Evolutionary conservation across 2,797 vertebrate species (phyloP).

Genomic region (Bufotes viridis): DNA sequence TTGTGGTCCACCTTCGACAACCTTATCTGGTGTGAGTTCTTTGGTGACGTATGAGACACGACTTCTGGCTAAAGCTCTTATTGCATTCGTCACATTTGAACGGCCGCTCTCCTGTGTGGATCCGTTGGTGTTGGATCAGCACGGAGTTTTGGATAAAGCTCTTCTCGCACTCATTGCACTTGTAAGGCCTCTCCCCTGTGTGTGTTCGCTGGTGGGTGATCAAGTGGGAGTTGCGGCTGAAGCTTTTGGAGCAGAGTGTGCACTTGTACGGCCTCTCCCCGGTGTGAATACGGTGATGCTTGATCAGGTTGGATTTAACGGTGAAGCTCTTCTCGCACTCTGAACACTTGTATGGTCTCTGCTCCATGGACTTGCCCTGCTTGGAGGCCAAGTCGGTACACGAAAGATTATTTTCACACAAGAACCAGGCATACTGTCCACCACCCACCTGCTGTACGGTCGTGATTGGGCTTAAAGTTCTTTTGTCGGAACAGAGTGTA

Average conservation of each 20-base stretch:
- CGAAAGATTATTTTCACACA: slow-evolving; percentile 40
- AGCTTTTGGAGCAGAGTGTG: slow-evolving; percentile 55
- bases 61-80: slow-evolving; percentile 61
- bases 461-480: slow-evolving; percentile 30
- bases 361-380: slow-evolving; percentile 24
- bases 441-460: slow-evolving; percentile 14
- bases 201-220: slow-evolving; percentile 61
- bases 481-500: not conserved
- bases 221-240: slow-evolving; percentile 58
- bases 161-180: slow-evolving; percentile 60
- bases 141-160: slow-evolving; percentile 61
- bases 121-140: slow-evolving; percentile 61
- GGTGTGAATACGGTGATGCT: slow-evolving; percentile 59
- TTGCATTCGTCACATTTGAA: slow-evolving; percentile 59
- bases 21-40: slow-evolving; percentile 58
- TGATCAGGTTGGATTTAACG: slow-evolving; percentile 58
- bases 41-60: slow-evolving; percentile 61
- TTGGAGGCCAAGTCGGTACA: slow-evolving; percentile 2
- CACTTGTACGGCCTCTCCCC: slow-evolving; percentile 59
- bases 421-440: slow-evolving; percentile 48
- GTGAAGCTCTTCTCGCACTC: slow-evolving; percentile 59
- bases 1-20: not conserved
- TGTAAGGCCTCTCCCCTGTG: slow-evolving; percentile 59
- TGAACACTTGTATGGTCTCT: slow-evolving; percentile 54
- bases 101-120: slow-evolving; percentile 58